Evolutionary conservation across 2,888 invertebrate species (phyloP).

Genomic region (Xanthorhoe spadicearia): DNA sequence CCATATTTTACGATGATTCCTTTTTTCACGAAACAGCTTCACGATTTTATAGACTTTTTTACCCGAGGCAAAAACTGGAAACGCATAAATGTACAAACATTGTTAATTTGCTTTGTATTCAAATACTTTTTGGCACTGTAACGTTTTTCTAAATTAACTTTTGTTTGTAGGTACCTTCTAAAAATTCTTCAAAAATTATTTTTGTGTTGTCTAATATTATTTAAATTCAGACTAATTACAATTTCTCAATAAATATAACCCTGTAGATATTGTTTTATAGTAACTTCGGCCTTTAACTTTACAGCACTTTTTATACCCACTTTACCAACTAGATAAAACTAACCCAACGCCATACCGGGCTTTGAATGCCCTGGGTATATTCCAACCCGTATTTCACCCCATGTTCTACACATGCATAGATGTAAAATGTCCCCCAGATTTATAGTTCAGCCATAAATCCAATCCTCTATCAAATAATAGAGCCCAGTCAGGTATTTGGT

Average conservation of each 20-base stretch:
- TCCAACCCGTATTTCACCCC: background rate
- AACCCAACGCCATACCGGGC: background rate
- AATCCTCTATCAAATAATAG: conserved; percentile 2
- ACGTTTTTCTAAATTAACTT: too few species aligned
- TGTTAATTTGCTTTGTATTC: background rate
- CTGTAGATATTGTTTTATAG: too few species aligned
- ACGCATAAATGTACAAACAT: background rate
- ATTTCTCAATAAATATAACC: too few species aligned
- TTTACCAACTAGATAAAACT: background rate
- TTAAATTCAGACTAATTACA: too few species aligned
- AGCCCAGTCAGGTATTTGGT: background rate
- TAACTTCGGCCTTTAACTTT: background rate
- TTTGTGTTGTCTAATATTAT: too few species aligned
- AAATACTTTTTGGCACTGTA: background rate
- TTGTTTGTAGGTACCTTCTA: too few species aligned
- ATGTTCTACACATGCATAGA: conserved; percentile 3
- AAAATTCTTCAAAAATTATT: too few species aligned
- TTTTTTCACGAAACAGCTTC: conserved; percentile 24
- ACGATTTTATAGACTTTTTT: conserved; percentile 31
- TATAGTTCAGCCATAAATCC: conserved; percentile 54
- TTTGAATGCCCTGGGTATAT: background rate
- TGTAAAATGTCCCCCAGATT: conserved; percentile 39
- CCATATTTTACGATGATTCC: conserved; percentile 38
- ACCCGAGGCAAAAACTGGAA: background rate
- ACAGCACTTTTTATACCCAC: background rate